Percentiles rank a stretch among this genome's conserved stretches.
These are phyloP conservation scores for Hyles vespertilio DNA, from an alignment of 1,140 invertebrate genomes.

Conservation along the genomic window DNA sequence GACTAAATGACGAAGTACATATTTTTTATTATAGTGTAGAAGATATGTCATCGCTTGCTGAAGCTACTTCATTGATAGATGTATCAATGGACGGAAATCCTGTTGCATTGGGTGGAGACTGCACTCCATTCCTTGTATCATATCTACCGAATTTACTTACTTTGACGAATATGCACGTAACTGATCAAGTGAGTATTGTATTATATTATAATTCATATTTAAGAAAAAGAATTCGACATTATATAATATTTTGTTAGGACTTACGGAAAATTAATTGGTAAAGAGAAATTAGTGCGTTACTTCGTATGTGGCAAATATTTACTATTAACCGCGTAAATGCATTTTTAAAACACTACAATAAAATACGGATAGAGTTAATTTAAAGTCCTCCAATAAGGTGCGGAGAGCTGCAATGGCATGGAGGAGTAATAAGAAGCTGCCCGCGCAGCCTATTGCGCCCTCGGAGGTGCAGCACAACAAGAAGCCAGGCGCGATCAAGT, in stretches of 20 bases:
- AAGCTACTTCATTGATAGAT: conserved; percentile 84
- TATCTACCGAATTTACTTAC: conserved; percentile 83
- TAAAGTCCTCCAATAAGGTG: conserved; percentile 61
- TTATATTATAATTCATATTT: conserved; percentile 42
- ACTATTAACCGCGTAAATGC: too few relatives aligned
- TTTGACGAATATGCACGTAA: conserved; percentile 85
- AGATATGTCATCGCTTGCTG: conserved; percentile 85
- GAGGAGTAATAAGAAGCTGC: conserved; percentile 83
- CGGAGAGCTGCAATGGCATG: conserved; percentile 84
- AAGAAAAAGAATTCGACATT: too few relatives aligned
- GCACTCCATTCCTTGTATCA: conserved; percentile 86
- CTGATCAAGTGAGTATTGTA: conserved; percentile 77
- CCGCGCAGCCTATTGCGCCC: conserved; percentile 80
- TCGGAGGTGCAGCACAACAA: conserved; percentile 81
- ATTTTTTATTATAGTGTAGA: conserved; percentile 80
- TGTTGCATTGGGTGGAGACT: conserved; percentile 83
- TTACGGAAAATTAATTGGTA: too few relatives aligned
- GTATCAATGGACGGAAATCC: conserved; percentile 93
- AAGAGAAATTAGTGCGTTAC: too few relatives aligned
- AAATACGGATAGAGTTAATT: too few relatives aligned
- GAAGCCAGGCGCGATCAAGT: conserved; percentile 84
- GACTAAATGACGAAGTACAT: not conserved
- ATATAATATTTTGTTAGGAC: too few relatives aligned
- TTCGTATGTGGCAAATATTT: too few relatives aligned
- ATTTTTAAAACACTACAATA: too few relatives aligned